A percentile compares a stretch with the other conserved stretches of the same genome.
These are phyloP conservation scores for Darevskia nairensis DNA, from an alignment of 2,797 vertebrate species.

Conservation along the genomic window DNA sequence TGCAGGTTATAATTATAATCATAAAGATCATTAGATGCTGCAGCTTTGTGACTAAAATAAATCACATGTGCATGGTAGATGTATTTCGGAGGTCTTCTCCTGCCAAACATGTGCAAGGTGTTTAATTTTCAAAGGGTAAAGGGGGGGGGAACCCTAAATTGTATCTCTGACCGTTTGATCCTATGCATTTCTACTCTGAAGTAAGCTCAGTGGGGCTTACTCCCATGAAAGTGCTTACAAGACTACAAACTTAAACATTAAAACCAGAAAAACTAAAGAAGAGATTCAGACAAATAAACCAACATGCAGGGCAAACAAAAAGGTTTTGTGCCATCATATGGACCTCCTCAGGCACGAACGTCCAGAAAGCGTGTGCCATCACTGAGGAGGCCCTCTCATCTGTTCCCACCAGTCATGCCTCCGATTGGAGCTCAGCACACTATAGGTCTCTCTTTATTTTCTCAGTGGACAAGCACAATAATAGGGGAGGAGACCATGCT, in stretches of 20 bases:
- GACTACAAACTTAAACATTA: background rate
- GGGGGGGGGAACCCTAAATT: background rate
- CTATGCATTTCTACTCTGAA: background rate
- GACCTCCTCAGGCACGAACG: background rate
- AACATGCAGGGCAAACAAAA: background rate
- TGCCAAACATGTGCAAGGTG: background rate
- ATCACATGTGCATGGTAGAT: background rate
- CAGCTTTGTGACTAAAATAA: slow-evolving; percentile 17
- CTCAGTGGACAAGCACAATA: background rate
- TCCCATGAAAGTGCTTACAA: background rate
- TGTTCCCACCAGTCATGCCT: background rate
- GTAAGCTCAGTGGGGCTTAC: background rate
- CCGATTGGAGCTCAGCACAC: background rate
- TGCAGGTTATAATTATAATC: slow-evolving; percentile 39
- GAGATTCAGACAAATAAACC: background rate
- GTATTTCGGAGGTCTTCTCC: background rate
- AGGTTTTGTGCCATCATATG: background rate
- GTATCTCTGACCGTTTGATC: background rate
- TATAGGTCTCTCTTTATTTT: background rate
- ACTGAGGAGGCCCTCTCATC: background rate
- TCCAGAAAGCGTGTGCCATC: background rate
- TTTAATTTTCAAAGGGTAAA: background rate
- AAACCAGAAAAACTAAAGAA: background rate
- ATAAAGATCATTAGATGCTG: slow-evolving; percentile 5
- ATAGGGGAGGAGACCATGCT: background rate